Base-by-base conservation (phyloP, 2,888 invertebrate genomes). In the Arctia plantaginis region DNA sequence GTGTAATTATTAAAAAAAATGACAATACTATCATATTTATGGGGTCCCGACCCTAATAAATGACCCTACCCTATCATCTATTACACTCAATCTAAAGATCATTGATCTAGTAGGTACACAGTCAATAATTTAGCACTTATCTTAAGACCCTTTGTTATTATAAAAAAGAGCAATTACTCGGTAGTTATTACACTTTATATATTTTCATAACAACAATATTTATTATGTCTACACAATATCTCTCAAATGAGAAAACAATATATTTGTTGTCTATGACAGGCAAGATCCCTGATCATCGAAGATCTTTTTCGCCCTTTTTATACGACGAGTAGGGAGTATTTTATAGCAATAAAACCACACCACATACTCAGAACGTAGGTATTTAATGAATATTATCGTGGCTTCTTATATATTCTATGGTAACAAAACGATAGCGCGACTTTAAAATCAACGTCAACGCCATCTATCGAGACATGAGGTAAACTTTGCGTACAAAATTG, bases 241-340 rank as follows among this genome's bases (percentile, higher is more conserved):
- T 27, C 35, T 80, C 39, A 51, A 66, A 55, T 51, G 74, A 55
- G 75, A 78, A 84, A 71, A 73, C 72, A 84, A 78, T 82, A 80
- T 67, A 74, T 78, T 66, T 70, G 70, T 69, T 80, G 69, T 79
- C 74, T 79, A 35, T 71, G 76, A 76, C 78, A 79, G 76, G 75
- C 77, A 75, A 55, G 65, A 75, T 80, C n/a, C n/a, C n/a, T n/a
- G n/a, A n/a, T n/a, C n/a, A n/a, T n/a, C n/a, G n/a, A n/a, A n/a
- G n/a, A n/a, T n/a, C n/a, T n/a, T n/a, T n/a, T n/a, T n/a, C n/a
- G n/a, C n/a, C n/a, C n/a, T n/a, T n/a, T n/a, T n/a, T n/a, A n/a
- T n/a, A n/a, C n/a, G n/a, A n/a, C n/a, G n/a, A n/a, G n/a, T n/a
- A n/a, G n/a, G n/a, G n/a, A n/a, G n/a, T n/a, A n/a, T n/a, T n/a